Conservation (phyloP, 2,888 invertebrate genomes). For the Agriopis leucophaearia region DNA sequence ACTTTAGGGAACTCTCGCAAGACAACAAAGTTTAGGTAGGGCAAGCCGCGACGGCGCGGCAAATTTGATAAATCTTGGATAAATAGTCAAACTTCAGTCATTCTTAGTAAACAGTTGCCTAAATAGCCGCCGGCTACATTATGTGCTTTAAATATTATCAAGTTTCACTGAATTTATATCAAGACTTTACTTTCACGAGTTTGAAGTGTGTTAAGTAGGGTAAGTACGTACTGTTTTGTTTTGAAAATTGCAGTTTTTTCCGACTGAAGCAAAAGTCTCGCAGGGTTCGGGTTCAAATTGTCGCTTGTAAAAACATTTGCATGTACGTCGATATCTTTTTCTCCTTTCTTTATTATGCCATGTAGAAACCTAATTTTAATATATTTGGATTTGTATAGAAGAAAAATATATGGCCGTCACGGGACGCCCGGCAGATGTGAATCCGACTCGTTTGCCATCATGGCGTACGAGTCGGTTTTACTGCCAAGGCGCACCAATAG, state of each 20-base stretch:
- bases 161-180: slow-evolving; percentile 8
- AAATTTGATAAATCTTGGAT: slow-evolving; percentile 48
- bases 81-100: slow-evolving; percentile 49
- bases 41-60: slow-evolving; percentile 9
- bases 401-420: no score
- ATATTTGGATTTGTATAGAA: no score
- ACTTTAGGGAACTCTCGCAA: slow-evolving; percentile 43
- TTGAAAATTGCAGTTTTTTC: slow-evolving; percentile 4
- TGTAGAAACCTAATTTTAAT: no score
- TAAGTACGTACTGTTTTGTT: not conserved
- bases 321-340: no score
- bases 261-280: no score
- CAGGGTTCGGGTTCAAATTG: no score
- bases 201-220: not conserved
- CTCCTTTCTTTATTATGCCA: no score
- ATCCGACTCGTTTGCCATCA: no score
- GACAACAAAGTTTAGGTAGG: slow-evolving; percentile 43
- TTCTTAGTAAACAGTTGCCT: slow-evolving; percentile 42
- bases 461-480: no score
- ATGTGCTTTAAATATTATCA: slow-evolving; percentile 20
- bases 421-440: no score
- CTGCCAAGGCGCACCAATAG: no score
- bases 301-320: no score
- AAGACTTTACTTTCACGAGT: not conserved
- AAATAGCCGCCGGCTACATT: slow-evolving; percentile 34